Evolutionary conservation across 2,113 vertebrate genomes (phyloP).

Genomic region (Semnornis frantzii): DNA sequence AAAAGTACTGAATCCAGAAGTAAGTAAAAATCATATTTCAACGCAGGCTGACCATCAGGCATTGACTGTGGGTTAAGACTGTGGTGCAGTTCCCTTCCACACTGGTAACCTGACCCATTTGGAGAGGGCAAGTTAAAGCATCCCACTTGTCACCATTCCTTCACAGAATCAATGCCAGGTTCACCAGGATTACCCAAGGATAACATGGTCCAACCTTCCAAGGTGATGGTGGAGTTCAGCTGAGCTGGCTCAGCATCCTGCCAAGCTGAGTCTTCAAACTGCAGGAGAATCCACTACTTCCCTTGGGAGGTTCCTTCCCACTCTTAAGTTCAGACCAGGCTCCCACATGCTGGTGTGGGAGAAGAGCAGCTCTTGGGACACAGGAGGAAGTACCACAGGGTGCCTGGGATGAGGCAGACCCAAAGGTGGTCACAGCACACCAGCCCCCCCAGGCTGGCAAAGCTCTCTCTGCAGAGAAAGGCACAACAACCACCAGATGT

Average conservation of each 20-base stretch:
- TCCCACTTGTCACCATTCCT: background rate
- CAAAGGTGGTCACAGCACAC: background rate
- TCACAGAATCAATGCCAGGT: too few relatives aligned
- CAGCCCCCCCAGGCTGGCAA: background rate
- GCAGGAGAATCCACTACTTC: too few relatives aligned
- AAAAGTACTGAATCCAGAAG: background rate
- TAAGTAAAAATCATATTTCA: background rate
- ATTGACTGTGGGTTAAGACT: background rate
- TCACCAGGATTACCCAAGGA: too few relatives aligned
- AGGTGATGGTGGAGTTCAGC: too few relatives aligned
- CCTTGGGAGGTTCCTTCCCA: background rate
- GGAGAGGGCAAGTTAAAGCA: background rate
- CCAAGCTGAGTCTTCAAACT: too few relatives aligned
- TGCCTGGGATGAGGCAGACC: background rate
- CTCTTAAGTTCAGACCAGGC: background rate
- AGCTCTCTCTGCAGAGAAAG: background rate
- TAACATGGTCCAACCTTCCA: too few relatives aligned
- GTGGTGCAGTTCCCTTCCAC: background rate
- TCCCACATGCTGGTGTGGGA: fast-evolving
- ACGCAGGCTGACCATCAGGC: background rate
- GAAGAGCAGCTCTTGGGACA: background rate
- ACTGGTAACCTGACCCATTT: background rate
- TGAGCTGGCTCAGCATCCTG: too few relatives aligned
- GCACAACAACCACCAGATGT: background rate
- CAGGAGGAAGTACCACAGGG: fast-evolving